Evolutionary conservation across 30 jellyfish, hydroid and myxozoan species (phyloP), one percentile per base, ranked within the genome.

Genomic region (Hydra vulgaris): DNA sequence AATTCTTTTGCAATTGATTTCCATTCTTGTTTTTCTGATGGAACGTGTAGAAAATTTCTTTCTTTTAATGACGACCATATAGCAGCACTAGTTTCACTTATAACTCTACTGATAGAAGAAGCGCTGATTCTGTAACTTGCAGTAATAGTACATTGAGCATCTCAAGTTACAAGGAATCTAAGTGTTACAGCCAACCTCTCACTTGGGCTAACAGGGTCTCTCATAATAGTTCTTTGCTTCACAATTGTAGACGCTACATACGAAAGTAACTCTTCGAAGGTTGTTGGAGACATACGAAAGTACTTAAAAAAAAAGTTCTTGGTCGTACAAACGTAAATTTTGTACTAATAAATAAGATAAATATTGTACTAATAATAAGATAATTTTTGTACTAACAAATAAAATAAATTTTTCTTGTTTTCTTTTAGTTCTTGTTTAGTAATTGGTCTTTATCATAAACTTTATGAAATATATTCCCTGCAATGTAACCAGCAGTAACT

Each of bases 111-210:
- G 25, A 82, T 81, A 68, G n/a, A n/a, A n/a, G n/a, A 71, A 74
- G 83, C 82, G 70, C 86, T 81, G 85, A 86, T 86, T 54, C 94
- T 72, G 83, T 72, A 86, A 70, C 87, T 86, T 80, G 74, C 66
- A 53, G 93, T 89, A 80, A 72, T 85, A n/a, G 90, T 85, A 16
- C 79, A 27, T 54, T 85, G 91, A 16, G 91, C 72, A 74, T 85
- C 95, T 54, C 95, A 74, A 67, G 81, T 85, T 74, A 85, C 87
- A 19, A 85, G 87, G 74, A 27, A 79, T 74, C 86, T 75, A 61
- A 85, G 82, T 26, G 86, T 85, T 27, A 79, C 82, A 26, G 90
- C 73, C 27, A 79, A n/a, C n/a, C n/a, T n/a, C n/a, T n/a, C n/a
- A n/a, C n/a, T n/a, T n/a, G n/a, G n/a, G n/a, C n/a, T n/a, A 55